These are phyloP conservation scores for Suricata suricatta DNA, from an alignment of 2,113 vertebrate genomes.

Conservation along the genomic window DNA sequence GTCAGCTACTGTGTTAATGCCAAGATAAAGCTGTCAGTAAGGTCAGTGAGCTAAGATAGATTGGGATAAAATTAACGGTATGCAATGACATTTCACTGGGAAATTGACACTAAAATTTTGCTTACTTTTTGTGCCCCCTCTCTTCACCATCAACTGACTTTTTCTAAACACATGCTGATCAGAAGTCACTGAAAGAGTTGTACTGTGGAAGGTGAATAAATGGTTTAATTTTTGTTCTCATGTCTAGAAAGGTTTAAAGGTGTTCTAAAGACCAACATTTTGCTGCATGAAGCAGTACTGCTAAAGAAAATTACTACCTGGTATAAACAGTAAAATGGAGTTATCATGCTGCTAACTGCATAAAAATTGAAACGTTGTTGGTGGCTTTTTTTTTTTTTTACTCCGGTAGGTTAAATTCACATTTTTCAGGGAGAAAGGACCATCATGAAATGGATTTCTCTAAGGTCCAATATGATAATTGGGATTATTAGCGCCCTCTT, in stretches of 20 bases:
- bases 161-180: constrained; percentile 4
- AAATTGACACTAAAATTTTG: constrained; percentile 13
- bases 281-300: background rate
- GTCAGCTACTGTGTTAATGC: background rate
- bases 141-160: constrained; percentile 6
- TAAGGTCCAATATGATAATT: background rate
- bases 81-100: background rate
- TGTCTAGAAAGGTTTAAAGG: background rate
- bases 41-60: background rate
- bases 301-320: constrained; percentile 28
- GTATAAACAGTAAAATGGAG: background rate
- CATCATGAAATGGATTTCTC: background rate
- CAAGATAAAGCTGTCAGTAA: background rate
- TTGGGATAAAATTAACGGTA: constrained; percentile 18
- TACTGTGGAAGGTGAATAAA: background rate
- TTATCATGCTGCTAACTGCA: background rate
- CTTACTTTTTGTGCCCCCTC: background rate
- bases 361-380: background rate
- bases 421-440: constrained; percentile 33
- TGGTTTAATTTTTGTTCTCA: constrained; percentile 24
- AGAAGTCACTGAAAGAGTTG: constrained; percentile 15
- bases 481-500: background rate
- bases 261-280: constrained; percentile 39
- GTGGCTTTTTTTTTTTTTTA: background rate
- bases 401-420: background rate